phyloP scores from a whole-genome alignment of 2,113 vertebrate genomes.

The Lampris incognitus region DNA sequence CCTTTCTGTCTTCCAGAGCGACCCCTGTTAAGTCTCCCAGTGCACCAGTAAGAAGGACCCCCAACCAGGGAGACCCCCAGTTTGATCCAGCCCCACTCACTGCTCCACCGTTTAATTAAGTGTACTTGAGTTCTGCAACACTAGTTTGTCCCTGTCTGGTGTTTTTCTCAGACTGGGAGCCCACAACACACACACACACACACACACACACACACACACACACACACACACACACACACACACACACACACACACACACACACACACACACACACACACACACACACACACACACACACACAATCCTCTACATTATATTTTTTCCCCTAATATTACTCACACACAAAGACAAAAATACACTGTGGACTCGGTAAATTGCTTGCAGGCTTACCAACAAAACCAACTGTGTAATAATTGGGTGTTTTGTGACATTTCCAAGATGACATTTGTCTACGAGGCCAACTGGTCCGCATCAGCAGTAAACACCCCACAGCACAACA shows the following conservation, averaged over 20 bases:
- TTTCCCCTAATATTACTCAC: background rate
- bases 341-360: slow-evolving; percentile 10
- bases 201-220: background rate
- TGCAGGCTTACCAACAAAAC: slow-evolving; percentile 36
- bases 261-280: slow-evolving; percentile 14
- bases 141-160: too few relatives aligned
- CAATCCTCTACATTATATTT: background rate
- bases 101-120: background rate
- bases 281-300: slow-evolving; percentile 16
- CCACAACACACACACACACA: background rate
- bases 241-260: slow-evolving; percentile 4
- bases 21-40: too few relatives aligned
- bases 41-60: too few relatives aligned
- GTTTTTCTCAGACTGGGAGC: too few relatives aligned
- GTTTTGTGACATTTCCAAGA: slow-evolving; percentile 67
- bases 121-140: too few relatives aligned
- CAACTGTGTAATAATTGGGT: slow-evolving; percentile 50
- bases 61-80: too few relatives aligned
- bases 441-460: slow-evolving; percentile 69
- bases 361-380: slow-evolving; percentile 25
- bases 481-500: slow-evolving; percentile 8
- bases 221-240: background rate
- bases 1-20: too few relatives aligned
- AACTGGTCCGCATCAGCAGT: slow-evolving; percentile 56
- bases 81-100: too few relatives aligned